phyloP scores from a whole-genome alignment of 2,888 invertebrate species.

The Netelia fuscicornis region DNA sequence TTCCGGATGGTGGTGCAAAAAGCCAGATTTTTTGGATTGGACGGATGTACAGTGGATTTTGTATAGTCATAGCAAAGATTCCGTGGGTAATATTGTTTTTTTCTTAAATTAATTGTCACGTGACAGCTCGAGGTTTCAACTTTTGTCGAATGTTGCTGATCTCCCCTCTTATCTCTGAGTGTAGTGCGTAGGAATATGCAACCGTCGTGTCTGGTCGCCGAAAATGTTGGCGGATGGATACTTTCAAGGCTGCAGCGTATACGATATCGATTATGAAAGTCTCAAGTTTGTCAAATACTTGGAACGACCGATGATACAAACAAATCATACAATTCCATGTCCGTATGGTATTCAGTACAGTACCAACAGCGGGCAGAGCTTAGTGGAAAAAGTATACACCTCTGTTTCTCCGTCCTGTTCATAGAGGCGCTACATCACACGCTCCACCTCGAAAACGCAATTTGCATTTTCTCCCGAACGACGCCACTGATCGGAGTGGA shows the following conservation, averaged over 20 bases:
- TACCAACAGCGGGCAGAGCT: slow-evolving; percentile 55
- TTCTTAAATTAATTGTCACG: background rate
- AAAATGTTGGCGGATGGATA: slow-evolving; percentile 68
- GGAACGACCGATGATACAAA: slow-evolving; percentile 58
- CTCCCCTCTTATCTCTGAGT: too few species aligned
- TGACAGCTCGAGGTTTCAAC: background rate
- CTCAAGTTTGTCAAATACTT: slow-evolving; percentile 54
- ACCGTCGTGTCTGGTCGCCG: slow-evolving; percentile 62
- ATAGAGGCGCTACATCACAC: too few species aligned
- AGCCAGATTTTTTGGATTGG: slow-evolving; percentile 69
- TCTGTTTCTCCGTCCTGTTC: too few species aligned
- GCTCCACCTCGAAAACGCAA: too few species aligned
- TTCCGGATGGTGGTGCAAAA: slow-evolving; percentile 72
- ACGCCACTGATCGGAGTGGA: too few species aligned
- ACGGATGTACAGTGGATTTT: slow-evolving; percentile 70
- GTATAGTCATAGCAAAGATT: slow-evolving; percentile 68
- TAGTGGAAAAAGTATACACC: slow-evolving; percentile 67
- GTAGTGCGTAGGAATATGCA: slow-evolving; percentile 66
- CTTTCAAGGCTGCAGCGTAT: slow-evolving; percentile 70
- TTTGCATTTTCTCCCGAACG: too few species aligned
- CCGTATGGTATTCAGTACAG: slow-evolving; percentile 68
- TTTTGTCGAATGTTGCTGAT: too few species aligned
- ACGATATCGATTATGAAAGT: slow-evolving; percentile 64
- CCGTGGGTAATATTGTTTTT: slow-evolving; percentile 47
- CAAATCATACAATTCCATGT: slow-evolving; percentile 62